Base-by-base conservation (phyloP, 2,888 invertebrate species). In the Saturnia japonica region DNA sequence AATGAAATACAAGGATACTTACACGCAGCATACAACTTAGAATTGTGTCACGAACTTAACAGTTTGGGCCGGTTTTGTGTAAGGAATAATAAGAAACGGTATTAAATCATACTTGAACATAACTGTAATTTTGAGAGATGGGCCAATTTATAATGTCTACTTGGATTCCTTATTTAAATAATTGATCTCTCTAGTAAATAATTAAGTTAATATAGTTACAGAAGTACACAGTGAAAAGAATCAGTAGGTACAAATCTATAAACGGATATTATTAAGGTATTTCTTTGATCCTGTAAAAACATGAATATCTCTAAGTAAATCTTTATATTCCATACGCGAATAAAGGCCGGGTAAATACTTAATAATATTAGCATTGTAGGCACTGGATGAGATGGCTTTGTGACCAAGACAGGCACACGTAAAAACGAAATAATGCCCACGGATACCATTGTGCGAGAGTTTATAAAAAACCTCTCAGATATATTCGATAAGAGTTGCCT, bases 361-460 rank as follows among this genome's bases (percentile, higher is more conserved):
- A 76, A 80, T 76, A 78, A 76, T 77, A 78, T 79, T 78, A 81
- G 83, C 77, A 83, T 85, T 85, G 83, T 83, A 70, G 74, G 72
- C 67, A 74, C 68, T 64, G 68, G 68, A 71, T 66, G 28, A 75
- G 74, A 71, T 74, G 77, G 75, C 82, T 82, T 85, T 85, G 83
- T 85, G 79, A 77, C 47, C 60, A 69, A 75, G 82, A 82, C 82
- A 80, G 77, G 77, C 78, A 75, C 76, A 77, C 77, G 77, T 75
- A 76, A 71, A 77, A 77, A 75, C 73, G 73, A 75, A 77, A 80
- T 77, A 77, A 78, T 72, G 70, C 72, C 69, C 70, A 51, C 64
- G 67, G 74, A 73, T 70, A 75, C 78, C 75, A 79, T 84, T 84
- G 83, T 84, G 74, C 77, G 67, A 42, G 73, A 72, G 70, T 78